A percentile compares a stretch with the other conserved stretches of the same genome.
Conservation (phyloP, 2,797 vertebrate species). For the Micromesistius poutassou region DNA sequence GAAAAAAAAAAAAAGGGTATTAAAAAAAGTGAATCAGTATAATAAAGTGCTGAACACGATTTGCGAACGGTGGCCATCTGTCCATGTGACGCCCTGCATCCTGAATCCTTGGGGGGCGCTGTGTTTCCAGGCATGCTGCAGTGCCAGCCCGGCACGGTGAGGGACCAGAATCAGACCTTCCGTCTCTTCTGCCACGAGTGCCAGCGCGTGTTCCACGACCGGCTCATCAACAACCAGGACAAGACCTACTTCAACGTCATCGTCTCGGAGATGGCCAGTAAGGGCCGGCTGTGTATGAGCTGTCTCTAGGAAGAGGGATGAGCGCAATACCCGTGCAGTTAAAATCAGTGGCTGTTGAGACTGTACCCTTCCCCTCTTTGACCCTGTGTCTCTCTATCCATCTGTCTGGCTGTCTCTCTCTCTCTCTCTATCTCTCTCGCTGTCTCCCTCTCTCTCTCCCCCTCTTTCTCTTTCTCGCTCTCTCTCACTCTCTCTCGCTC, state of each 20-base stretch:
- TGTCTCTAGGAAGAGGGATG: not conserved
- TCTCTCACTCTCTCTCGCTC: not conserved
- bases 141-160: slow-evolving; percentile 73
- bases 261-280: slow-evolving; percentile 82
- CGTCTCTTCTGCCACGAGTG: slow-evolving; percentile 84
- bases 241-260: slow-evolving; percentile 82
- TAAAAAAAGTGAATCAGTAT: not conserved
- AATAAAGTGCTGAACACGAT: not conserved
- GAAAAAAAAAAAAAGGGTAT: no score
- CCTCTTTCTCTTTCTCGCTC: no score
- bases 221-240: slow-evolving; percentile 82
- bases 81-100: no score
- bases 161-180: slow-evolving; percentile 80
- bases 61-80: no score
- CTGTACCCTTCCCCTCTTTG: not conserved
- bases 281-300: slow-evolving; percentile 31
- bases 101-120: not conserved
- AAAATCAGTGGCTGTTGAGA: not conserved
- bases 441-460: no score
- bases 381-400: not conserved
- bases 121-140: slow-evolving; percentile 75
- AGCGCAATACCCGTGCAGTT: not conserved
- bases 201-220: slow-evolving; percentile 82
- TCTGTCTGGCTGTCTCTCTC: no score
- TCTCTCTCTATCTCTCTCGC: no score